Evolutionary conservation across 2,888 invertebrate species (phyloP).

Genomic region (Polietes domitor): DNA sequence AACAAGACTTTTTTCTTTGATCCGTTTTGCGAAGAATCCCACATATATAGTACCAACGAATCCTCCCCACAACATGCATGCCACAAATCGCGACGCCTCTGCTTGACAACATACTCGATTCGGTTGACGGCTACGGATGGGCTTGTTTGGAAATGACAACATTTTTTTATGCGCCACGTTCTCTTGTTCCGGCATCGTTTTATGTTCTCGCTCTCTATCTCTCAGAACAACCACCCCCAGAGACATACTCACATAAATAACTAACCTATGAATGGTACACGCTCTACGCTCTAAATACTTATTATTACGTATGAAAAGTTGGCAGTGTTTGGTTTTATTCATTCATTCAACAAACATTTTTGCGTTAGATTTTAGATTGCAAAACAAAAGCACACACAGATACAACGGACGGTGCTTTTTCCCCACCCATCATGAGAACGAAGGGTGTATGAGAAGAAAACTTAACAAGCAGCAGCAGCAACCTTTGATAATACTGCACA

Average conservation of each 20-base stretch:
- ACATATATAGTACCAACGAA: no score
- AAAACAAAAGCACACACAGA: slow-evolving; percentile 26
- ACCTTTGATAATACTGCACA: slow-evolving; percentile 43
- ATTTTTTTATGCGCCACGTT: neutral
- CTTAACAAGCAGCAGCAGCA: neutral
- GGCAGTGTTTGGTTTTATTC: neutral
- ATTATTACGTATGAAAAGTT: slow-evolving; percentile 18
- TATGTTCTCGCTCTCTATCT: neutral
- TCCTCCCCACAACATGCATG: no score
- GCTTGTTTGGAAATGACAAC: neutral
- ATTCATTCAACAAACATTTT: slow-evolving; percentile 48
- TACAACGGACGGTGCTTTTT: slow-evolving; percentile 44
- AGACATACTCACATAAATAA: neutral
- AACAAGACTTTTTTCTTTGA: no score
- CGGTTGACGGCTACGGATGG: slow-evolving; percentile 11
- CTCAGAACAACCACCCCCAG: neutral
- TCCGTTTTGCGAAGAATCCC: no score
- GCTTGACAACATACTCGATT: neutral
- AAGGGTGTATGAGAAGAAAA: neutral
- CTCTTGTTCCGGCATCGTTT: neutral
- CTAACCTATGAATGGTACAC: slow-evolving; percentile 40
- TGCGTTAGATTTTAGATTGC: neutral
- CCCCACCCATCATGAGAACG: neutral
- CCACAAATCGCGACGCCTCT: neutral
- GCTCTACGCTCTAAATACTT: slow-evolving; percentile 47